Evolutionary conservation across 2,888 invertebrate genomes (phyloP).

Genomic region (Aelia acuminata): DNA sequence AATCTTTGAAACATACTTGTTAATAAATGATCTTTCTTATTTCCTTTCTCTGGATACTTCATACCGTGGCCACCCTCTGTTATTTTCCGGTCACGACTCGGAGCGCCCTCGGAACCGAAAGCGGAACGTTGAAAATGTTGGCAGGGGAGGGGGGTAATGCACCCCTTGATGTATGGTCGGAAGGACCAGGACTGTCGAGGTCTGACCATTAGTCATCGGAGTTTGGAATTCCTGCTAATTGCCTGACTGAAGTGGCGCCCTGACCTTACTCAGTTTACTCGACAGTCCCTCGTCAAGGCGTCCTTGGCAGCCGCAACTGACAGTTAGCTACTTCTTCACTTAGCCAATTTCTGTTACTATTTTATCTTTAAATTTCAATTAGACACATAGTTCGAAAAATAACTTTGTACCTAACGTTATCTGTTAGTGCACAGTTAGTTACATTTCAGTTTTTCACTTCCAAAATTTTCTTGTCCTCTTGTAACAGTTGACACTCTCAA

Average conservation of each 20-base stretch:
- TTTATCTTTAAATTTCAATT: too few relatives aligned
- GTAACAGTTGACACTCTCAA: too few relatives aligned
- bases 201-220: not conserved
- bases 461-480: too few relatives aligned
- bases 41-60: not conserved
- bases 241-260: not conserved
- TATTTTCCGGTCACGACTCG: not conserved
- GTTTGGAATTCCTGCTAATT: conserved; percentile 15
- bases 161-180: not conserved
- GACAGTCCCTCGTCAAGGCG: not conserved
- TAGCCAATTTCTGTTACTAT: not conserved
- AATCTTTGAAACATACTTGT: not conserved
- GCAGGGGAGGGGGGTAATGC: not conserved
- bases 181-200: not conserved
- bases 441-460: too few relatives aligned
- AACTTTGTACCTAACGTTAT: too few relatives aligned
- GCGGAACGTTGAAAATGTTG: not conserved
- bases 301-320: not conserved
- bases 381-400: too few relatives aligned
- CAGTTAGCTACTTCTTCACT: not conserved
- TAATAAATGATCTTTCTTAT: conserved; percentile 19
- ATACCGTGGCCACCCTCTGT: not conserved
- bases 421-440: too few relatives aligned
- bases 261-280: not conserved
- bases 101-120: not conserved